A percentile compares a stretch with the other conserved stretches of the same genome.
These are phyloP conservation scores for Lepetodrilus schrolli DNA, from an alignment of 2,888 invertebrate genomes.

Conservation along the genomic window DNA sequence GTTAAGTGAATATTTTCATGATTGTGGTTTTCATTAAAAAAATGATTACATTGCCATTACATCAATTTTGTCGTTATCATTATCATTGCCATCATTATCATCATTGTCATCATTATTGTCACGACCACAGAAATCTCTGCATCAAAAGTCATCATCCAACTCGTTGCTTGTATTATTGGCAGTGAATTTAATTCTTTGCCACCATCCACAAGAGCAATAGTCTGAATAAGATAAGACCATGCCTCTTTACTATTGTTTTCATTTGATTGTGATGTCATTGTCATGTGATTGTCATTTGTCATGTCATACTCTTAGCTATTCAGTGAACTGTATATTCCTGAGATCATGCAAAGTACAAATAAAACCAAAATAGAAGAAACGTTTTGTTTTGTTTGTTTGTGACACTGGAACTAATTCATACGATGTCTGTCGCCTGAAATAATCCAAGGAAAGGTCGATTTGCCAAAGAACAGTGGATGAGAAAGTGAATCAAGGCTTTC, in stretches of 20 bases:
- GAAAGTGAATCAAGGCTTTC: too few relatives aligned
- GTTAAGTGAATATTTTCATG: too few relatives aligned
- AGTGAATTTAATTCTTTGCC: too few relatives aligned
- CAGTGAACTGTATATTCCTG: background rate
- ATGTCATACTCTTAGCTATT: background rate
- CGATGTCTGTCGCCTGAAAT: too few relatives aligned
- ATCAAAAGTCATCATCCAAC: background rate
- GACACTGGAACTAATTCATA: too few relatives aligned
- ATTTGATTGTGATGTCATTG: background rate
- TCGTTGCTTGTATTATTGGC: background rate
- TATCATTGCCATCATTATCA: background rate
- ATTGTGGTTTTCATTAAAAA: too few relatives aligned
- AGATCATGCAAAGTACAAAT: background rate
- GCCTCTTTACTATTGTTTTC: background rate
- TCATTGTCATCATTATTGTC: background rate
- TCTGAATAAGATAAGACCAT: background rate
- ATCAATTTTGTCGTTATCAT: too few relatives aligned
- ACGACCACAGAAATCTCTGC: too few relatives aligned
- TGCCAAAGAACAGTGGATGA: too few relatives aligned
- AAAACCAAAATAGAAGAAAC: background rate
- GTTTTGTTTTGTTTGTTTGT: background rate
- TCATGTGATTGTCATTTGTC: conserved; percentile 4
- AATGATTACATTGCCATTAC: too few relatives aligned
- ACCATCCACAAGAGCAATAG: background rate
- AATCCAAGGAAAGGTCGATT: too few relatives aligned